Percentiles rank a stretch among this genome's conserved stretches.
Evolutionary conservation across 2,113 vertebrate species (phyloP).

Genomic region (Apeltes quadracus): DNA sequence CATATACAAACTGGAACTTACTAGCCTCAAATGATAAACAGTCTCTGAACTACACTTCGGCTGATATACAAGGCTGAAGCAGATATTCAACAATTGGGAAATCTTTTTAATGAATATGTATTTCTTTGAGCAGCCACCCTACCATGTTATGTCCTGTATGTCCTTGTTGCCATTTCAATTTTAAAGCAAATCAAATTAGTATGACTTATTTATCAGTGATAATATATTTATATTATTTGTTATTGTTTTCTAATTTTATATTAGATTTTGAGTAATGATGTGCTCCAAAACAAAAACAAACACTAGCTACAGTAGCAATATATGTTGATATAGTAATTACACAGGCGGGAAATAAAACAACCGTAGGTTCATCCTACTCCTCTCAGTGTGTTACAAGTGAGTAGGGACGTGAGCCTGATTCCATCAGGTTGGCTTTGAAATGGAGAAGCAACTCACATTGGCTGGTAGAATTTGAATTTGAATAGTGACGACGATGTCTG

Average conservation of each 20-base stretch:
- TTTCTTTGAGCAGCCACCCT: not conserved
- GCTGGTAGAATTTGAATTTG: constrained; percentile 49
- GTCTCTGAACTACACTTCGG: not conserved
- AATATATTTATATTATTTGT: not conserved
- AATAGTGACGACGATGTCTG: constrained; percentile 48
- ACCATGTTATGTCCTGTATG: not conserved
- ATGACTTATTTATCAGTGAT: not conserved
- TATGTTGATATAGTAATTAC: not conserved
- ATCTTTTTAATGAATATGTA: constrained; percentile 12
- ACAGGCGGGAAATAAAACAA: not conserved
- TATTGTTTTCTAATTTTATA: not conserved
- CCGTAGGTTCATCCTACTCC: not conserved
- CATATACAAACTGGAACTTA: not conserved
- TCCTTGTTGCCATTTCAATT: constrained; percentile 11
- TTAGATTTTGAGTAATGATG: not conserved
- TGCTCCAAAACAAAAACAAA: constrained; percentile 9
- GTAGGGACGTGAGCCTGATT: not conserved
- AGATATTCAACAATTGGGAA: not conserved
- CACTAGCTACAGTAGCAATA: not conserved
- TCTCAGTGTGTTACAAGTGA: constrained; percentile 2
- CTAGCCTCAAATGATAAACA: not conserved
- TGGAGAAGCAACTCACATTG: constrained; percentile 46
- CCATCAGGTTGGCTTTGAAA: not conserved
- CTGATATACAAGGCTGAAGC: not conserved
- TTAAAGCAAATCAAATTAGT: not conserved